Percentiles rank a stretch among this genome's conserved stretches.
Conservation (phyloP, 2,113 vertebrate species). For the Polyodon spathula region DNA sequence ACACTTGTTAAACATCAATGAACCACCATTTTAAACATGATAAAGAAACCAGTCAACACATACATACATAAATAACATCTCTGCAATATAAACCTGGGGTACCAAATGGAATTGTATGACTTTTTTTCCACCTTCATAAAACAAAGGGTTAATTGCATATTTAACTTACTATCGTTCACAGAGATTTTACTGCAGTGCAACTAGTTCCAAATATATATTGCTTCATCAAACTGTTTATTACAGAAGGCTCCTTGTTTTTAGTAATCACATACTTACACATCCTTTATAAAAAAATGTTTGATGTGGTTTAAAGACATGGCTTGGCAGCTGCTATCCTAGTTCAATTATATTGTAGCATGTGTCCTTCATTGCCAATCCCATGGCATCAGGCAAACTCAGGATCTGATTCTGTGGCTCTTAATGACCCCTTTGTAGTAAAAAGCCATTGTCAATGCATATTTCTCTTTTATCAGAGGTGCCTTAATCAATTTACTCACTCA, state of each 20-base stretch:
- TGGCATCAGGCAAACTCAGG: constrained; percentile 36
- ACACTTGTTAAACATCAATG: too few relatives aligned
- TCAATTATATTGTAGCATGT: constrained; percentile 28
- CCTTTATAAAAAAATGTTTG: constrained; percentile 78
- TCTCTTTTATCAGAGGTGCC: constrained; percentile 49
- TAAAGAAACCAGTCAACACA: too few relatives aligned
- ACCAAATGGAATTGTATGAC: background rate
- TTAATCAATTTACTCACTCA: constrained; percentile 58
- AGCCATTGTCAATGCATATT: constrained; percentile 58
- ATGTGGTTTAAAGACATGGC: constrained; percentile 77
- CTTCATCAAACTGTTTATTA: background rate
- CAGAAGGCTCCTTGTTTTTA: background rate
- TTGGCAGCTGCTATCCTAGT: constrained; percentile 29
- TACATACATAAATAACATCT: too few relatives aligned
- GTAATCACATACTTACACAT: constrained; percentile 64
- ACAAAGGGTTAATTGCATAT: too few relatives aligned
- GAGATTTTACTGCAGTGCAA: too few relatives aligned
- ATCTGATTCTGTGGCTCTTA: constrained; percentile 24
- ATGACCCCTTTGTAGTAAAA: constrained; percentile 48
- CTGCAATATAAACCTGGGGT: background rate
- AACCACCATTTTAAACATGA: too few relatives aligned
- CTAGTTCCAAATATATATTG: too few relatives aligned
- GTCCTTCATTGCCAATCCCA: constrained; percentile 41
- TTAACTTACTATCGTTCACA: too few relatives aligned
- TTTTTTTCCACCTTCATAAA: background rate